These are phyloP conservation scores for Mizuhopecten yessoensis DNA, from an alignment of 1,140 invertebrate species.

Conservation along the genomic window DNA sequence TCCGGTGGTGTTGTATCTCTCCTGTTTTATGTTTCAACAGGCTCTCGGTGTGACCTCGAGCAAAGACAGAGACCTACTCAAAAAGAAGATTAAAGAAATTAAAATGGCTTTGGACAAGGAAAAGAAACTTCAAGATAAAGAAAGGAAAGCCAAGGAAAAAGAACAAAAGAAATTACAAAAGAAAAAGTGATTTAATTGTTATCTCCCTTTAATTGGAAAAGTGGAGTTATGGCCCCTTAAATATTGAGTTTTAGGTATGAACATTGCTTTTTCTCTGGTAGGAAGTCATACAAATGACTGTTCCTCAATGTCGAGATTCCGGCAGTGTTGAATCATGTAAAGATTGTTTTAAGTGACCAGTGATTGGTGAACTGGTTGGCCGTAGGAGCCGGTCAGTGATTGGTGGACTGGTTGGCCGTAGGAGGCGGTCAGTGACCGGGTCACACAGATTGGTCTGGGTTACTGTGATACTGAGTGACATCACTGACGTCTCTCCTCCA, in stretches of 20 bases:
- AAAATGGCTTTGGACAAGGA: conserved; percentile 75
- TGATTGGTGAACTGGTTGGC: too few relatives aligned
- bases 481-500: background rate
- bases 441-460: background rate
- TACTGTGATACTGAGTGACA: conserved; percentile 15
- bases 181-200: conserved; percentile 65
- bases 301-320: background rate
- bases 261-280: background rate
- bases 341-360: background rate
- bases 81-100: conserved; percentile 80
- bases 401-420: too few relatives aligned
- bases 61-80: conserved; percentile 78
- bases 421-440: background rate
- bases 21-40: conserved; percentile 68
- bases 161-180: conserved; percentile 73
- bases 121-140: conserved; percentile 78
- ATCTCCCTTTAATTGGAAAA: background rate
- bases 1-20: too few relatives aligned
- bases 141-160: conserved; percentile 74
- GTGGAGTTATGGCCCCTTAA: background rate
- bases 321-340: background rate
- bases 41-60: conserved; percentile 72
- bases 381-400: too few relatives aligned
- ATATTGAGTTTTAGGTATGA: background rate
- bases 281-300: background rate